These are phyloP conservation scores for Danionella dracula DNA, from an alignment of 2,797 vertebrate species.

Conservation along the genomic window DNA sequence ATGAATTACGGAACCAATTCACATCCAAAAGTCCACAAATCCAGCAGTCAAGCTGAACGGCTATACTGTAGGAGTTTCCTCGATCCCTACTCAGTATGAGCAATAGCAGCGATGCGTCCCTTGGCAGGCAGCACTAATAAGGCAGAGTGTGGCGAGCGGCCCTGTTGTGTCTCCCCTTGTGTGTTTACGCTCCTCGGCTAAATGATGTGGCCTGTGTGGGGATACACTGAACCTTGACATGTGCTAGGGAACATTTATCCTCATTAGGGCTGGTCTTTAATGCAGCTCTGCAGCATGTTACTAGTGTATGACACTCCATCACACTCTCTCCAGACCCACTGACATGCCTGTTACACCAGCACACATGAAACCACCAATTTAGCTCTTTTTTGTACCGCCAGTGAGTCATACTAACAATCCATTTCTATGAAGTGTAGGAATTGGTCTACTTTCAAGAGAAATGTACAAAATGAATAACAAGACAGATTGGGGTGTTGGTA, in stretches of 20 bases:
- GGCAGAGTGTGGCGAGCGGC: background rate
- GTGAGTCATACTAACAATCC: background rate
- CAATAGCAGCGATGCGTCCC: background rate
- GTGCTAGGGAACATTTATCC: conserved; percentile 35
- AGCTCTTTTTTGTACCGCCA: background rate
- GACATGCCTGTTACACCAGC: conserved; percentile 10
- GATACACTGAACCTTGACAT: conserved; percentile 33
- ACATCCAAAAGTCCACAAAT: background rate
- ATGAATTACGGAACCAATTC: too few species aligned
- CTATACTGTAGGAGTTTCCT: background rate
- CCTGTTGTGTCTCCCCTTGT: background rate
- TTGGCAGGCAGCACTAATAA: conserved; percentile 12
- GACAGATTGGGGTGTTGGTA: background rate
- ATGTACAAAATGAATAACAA: background rate
- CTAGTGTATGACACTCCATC: conserved; percentile 18
- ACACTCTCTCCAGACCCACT: conserved; percentile 1
- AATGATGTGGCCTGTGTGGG: conserved; percentile 28
- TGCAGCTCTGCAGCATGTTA: conserved; percentile 16
- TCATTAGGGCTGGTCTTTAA: conserved; percentile 38
- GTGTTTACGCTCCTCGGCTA: background rate
- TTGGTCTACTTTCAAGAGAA: background rate
- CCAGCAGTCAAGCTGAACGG: background rate
- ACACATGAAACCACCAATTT: conserved; percentile 18
- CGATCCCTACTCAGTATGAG: background rate
- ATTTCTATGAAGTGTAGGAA: conserved; percentile 9